A percentile compares a stretch with the other conserved stretches of the same genome.
phyloP scores from a whole-genome alignment of 1,140 invertebrate species.

The Pinna nobilis region DNA sequence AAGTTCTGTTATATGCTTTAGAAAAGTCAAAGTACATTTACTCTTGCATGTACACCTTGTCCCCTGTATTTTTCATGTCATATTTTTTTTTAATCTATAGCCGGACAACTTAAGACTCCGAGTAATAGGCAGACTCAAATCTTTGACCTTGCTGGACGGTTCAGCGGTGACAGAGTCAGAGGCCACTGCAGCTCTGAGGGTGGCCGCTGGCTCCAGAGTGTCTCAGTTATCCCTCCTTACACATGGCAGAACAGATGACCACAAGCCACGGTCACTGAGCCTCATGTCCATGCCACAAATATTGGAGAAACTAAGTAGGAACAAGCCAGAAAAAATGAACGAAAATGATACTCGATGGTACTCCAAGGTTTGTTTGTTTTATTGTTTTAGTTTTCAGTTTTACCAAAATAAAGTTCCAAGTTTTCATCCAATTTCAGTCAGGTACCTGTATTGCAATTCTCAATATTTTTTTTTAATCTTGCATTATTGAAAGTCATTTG shows the following conservation, averaged over 20 bases:
- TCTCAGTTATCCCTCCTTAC: slow-evolving; percentile 70
- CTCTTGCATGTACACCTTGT: too few species aligned
- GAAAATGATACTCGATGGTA: slow-evolving; percentile 69
- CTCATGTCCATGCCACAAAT: slow-evolving; percentile 60
- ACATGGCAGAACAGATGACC: slow-evolving; percentile 60
- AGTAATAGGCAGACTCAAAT: slow-evolving; percentile 68
- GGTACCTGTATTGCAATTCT: background rate
- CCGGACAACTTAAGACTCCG: slow-evolving; percentile 63
- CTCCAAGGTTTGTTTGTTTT: slow-evolving; percentile 52
- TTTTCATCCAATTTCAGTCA: background rate
- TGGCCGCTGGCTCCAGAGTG: slow-evolving; percentile 70
- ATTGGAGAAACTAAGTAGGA: slow-evolving; percentile 55
- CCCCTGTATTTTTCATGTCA: background rate
- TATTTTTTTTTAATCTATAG: slow-evolving; percentile 47
- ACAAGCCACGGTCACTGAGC: slow-evolving; percentile 63
- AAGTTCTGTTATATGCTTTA: too few species aligned
- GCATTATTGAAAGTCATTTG: too few species aligned
- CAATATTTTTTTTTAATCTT: too few species aligned
- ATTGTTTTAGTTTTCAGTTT: background rate
- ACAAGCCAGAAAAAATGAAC: slow-evolving; percentile 62
- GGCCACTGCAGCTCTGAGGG: slow-evolving; percentile 63
- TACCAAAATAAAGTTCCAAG: background rate
- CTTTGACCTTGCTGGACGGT: slow-evolving; percentile 65
- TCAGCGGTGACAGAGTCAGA: slow-evolving; percentile 63
- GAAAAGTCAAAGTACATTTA: too few species aligned